A percentile compares a stretch with the other conserved stretches of the same genome.
Conservation (phyloP, 2,888 invertebrate genomes). For the Amiota minor region DNA sequence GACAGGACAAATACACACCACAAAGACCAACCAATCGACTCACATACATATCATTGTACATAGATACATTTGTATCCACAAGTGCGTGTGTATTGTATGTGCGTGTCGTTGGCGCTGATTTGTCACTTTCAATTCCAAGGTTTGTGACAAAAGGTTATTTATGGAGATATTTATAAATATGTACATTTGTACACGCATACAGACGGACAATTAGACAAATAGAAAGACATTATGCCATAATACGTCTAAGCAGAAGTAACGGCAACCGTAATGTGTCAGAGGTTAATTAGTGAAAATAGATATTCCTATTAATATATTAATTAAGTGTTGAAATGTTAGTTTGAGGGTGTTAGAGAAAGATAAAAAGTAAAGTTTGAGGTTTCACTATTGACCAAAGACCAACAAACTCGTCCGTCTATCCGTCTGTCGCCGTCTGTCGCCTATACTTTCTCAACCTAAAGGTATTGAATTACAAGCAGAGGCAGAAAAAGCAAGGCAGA, state of each 20-base stretch:
- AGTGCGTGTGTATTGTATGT: constrained; percentile 28
- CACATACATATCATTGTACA: neutral
- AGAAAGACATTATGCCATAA: neutral
- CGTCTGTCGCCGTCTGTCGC: too few relatives aligned
- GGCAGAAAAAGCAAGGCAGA: neutral
- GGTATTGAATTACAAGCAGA: too few relatives aligned
- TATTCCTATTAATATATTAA: constrained; percentile 64
- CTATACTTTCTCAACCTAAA: too few relatives aligned
- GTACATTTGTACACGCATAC: neutral
- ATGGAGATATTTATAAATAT: neutral
- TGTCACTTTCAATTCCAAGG: constrained; percentile 45
- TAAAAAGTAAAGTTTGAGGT: too few relatives aligned
- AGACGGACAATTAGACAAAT: neutral
- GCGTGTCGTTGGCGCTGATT: constrained; percentile 52
- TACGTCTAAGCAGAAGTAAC: constrained; percentile 10
- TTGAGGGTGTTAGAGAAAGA: constrained; percentile 29
- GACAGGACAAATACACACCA: neutral
- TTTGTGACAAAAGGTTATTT: constrained; percentile 47
- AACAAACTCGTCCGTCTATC: too few relatives aligned
- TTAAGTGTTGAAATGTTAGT: constrained; percentile 58
- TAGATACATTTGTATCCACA: constrained; percentile 1
- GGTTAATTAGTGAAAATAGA: constrained; percentile 65
- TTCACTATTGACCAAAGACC: too few relatives aligned
- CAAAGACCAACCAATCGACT: neutral
- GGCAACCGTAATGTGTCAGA: constrained; percentile 50